Evolutionary conservation across 2,888 invertebrate species (phyloP).

Genomic region (Barypeithes pellucidus): DNA sequence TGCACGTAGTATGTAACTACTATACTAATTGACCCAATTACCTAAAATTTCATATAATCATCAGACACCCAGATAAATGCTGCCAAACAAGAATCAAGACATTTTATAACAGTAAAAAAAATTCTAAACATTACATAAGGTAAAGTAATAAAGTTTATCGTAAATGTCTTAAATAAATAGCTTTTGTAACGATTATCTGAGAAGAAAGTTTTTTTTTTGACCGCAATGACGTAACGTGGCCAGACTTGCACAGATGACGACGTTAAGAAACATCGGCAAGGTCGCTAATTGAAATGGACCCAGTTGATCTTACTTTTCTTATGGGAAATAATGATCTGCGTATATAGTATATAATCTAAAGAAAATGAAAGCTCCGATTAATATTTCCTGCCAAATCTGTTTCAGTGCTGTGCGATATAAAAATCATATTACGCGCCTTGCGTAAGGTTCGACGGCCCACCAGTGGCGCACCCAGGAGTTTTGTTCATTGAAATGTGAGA

Average conservation of each 20-base stretch:
- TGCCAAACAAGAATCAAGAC: conserved; percentile 9
- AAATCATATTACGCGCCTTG: no score
- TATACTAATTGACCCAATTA: background rate
- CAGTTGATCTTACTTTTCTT: background rate
- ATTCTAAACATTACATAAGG: conserved; percentile 7
- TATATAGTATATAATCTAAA: background rate
- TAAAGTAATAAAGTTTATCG: conserved; percentile 3
- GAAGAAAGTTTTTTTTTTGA: conserved; percentile 23
- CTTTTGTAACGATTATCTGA: conserved; percentile 14
- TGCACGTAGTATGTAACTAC: no score
- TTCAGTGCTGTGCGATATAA: no score
- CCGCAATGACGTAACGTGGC: conserved; percentile 1
- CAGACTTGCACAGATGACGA: conserved; percentile 18
- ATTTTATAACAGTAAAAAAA: conserved; percentile 14
- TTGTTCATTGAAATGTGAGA: no score
- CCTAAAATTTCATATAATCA: background rate
- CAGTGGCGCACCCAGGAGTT: no score
- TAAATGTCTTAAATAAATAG: conserved; percentile 21
- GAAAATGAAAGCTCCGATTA: background rate
- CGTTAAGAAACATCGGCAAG: conserved; percentile 34
- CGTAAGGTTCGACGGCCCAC: no score
- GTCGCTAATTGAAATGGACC: conserved; percentile 22
- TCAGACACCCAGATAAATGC: background rate
- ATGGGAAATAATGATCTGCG: background rate
- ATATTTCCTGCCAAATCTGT: no score